phyloP scores from a whole-genome alignment of 2,797 vertebrate species.

The Eospalax fontanierii region DNA sequence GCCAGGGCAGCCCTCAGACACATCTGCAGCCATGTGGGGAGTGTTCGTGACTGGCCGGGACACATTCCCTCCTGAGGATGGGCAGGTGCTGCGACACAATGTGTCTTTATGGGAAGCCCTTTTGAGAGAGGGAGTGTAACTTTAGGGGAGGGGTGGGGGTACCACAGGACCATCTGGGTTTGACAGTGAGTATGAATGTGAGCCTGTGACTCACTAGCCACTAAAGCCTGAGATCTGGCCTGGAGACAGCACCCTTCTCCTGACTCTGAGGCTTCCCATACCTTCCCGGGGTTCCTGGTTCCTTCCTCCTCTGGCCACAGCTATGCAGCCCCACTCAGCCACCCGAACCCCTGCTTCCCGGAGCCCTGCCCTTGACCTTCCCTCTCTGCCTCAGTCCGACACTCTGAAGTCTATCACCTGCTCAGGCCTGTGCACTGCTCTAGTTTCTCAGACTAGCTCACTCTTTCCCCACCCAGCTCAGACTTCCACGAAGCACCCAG shows the following conservation, averaged over 20 bases:
- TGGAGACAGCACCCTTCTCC: too few relatives aligned
- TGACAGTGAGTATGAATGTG: accelerated
- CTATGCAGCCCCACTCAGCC: background rate
- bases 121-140: background rate
- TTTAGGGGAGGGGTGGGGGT: accelerated
- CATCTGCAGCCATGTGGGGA: too few relatives aligned
- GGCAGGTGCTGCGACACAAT: background rate
- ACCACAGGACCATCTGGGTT: accelerated
- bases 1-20: background rate
- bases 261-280: accelerated
- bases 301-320: background rate
- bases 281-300: too few relatives aligned
- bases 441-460: background rate
- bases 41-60: background rate
- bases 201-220: background rate
- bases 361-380: background rate
- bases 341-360: background rate
- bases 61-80: background rate
- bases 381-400: accelerated
- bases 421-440: background rate
- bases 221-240: background rate
- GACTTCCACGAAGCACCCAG: too few relatives aligned
- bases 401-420: background rate
- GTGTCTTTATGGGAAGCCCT: background rate
- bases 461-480: background rate